phyloP scores from a whole-genome alignment of 2,888 invertebrate species.

The Carterocephalus palaemon region DNA sequence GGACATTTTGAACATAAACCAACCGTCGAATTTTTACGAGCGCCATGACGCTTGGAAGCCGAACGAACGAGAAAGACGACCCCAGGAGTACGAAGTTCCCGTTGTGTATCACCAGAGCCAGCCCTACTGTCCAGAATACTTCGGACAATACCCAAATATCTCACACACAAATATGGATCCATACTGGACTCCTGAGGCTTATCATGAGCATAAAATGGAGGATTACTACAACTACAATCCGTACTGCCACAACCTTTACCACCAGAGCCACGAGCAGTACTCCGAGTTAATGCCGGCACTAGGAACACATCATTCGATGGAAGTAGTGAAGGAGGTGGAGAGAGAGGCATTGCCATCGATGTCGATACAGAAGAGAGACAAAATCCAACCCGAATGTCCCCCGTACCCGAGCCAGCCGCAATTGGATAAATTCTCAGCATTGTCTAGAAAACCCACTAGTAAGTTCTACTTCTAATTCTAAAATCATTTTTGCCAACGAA shows the following conservation, averaged over 20 bases:
- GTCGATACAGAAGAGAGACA: constrained; percentile 11
- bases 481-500: background rate
- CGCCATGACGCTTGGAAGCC: constrained; percentile 58
- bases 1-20: constrained; percentile 64
- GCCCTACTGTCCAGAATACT: constrained; percentile 56
- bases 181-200: constrained; percentile 60
- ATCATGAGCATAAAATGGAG: constrained; percentile 60
- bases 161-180: constrained; percentile 54
- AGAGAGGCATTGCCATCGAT: constrained; percentile 28
- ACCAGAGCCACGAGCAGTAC: constrained; percentile 59
- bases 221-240: constrained; percentile 63
- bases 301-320: constrained; percentile 36
- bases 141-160: constrained; percentile 54
- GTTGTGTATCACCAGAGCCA: constrained; percentile 50
- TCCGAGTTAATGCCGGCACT: constrained; percentile 34
- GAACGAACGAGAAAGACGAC: constrained; percentile 48
- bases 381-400: constrained; percentile 21
- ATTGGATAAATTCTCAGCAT: constrained; percentile 40
- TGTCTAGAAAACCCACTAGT: constrained; percentile 57
- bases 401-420: constrained; percentile 31
- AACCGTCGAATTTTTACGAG: constrained; percentile 55
- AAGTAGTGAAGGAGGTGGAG: constrained; percentile 42
- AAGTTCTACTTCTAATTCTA: constrained; percentile 37
- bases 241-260: constrained; percentile 62
- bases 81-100: constrained; percentile 55